Base-by-base conservation (phyloP, 2,888 invertebrate species). In the Deladenus siricidicola region DNA sequence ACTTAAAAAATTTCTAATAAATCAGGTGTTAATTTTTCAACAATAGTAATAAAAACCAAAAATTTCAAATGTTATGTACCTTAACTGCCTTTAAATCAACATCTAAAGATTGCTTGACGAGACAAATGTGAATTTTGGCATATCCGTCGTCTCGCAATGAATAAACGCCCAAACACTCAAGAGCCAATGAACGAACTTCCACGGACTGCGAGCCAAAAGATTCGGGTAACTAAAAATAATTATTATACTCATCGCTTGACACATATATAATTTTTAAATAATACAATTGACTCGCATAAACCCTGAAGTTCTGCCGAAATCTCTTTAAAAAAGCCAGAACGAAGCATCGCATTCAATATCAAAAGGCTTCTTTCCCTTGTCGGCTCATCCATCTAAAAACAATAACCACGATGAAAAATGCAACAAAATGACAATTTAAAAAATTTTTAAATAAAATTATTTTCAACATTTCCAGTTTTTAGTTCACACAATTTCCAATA, bases 281-380 rank as follows among this genome's bases (percentile, higher is more conserved):
- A 14, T 39, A 53, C 53, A 30, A 53, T 53, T 2, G 53, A 8
- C 10, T 53, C 53, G 39, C 34, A 34, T 17, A 53, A 39, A 24
- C 53, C 53, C 34, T 53, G 53, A 6, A 53, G 10, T 23, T 53
- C 53, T 6, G 53, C 53, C 2, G 53, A 30, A 1, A 53, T 39
- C 21, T n/a, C 34, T 30, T 30, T 53, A 4, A 53, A 30, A 30
- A 30, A 30, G 4, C 53, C 53, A 14, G 39, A 30, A n/a, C 39
- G 29, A n/a, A 53, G 23, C 4, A 53, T n/a, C 19, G 53, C 29
- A 24, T 53, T 53, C 6, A 53, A 34, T 19, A 53, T 34, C 2
- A 39, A 10, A 23, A 53, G 39, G 39, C 30, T 14, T 14, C 53
- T 17, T 4, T 39, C 23, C 8, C 53, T 17, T n/a, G 53, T 53